phyloP scores from a whole-genome alignment of 2,888 invertebrate genomes.

The Chaitophorus viminalis region DNA sequence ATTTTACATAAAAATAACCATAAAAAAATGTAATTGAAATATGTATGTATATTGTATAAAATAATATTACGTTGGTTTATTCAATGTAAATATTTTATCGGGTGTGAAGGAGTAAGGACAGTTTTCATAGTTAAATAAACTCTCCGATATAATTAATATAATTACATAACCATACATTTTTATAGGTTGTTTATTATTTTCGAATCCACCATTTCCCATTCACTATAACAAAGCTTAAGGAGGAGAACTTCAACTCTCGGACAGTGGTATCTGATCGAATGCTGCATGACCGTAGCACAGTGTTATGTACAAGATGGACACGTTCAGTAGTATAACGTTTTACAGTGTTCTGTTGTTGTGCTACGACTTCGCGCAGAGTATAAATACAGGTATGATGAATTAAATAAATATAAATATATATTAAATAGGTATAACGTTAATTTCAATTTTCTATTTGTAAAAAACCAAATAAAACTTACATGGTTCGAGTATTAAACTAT shows the following conservation, averaged over 20 bases:
- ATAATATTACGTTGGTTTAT: background rate
- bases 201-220: slow-evolving; percentile 34
- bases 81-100: background rate
- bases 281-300: background rate
- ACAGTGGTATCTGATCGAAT: slow-evolving; percentile 27
- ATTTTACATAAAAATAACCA: background rate
- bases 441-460: too few species aligned
- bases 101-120: background rate
- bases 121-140: background rate
- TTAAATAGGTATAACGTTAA: too few species aligned
- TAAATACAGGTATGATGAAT: slow-evolving; percentile 26
- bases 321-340: slow-evolving; percentile 43
- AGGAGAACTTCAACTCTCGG: slow-evolving; percentile 49
- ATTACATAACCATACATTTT: slow-evolving; percentile 40
- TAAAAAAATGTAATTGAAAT: background rate
- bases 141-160: background rate
- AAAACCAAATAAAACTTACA: too few species aligned
- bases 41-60: too few species aligned
- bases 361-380: slow-evolving; percentile 6
- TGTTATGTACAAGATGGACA: slow-evolving; percentile 46
- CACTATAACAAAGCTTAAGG: slow-evolving; percentile 23
- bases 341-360: slow-evolving; percentile 44
- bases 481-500: too few species aligned
- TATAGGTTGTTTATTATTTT: slow-evolving; percentile 22
- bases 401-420: background rate